phyloP scores from a whole-genome alignment of 2,797 vertebrate genomes.

The Dendrocincla tyrannina region DNA sequence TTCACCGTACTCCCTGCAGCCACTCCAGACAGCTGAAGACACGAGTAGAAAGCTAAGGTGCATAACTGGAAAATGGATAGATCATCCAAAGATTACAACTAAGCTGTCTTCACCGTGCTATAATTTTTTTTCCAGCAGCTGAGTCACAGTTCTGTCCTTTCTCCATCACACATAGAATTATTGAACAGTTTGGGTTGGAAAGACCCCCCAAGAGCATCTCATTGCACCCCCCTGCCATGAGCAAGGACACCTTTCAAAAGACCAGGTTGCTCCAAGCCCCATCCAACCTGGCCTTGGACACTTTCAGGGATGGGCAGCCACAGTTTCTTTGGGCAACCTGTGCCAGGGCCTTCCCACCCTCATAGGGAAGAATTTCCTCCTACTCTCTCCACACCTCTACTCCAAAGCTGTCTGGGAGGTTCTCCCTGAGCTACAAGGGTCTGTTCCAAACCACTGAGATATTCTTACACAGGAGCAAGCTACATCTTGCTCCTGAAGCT shows the following conservation, averaged over 20 bases:
- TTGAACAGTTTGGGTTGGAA: not conserved
- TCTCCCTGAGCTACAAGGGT: not conserved
- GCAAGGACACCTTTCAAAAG: not conserved
- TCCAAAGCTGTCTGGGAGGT: not conserved
- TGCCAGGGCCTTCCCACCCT: accelerated
- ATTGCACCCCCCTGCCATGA: not conserved
- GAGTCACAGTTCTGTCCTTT: not conserved
- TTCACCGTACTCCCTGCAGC: not conserved
- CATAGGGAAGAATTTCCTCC: not conserved
- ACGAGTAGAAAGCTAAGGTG: not conserved
- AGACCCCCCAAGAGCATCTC: not conserved
- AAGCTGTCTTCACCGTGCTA: not conserved
- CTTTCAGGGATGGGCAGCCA: not conserved
- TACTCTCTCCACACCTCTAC: not conserved
- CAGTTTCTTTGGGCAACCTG: not conserved
- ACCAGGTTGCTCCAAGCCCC: accelerated
- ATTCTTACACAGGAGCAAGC: not conserved
- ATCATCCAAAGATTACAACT: not conserved
- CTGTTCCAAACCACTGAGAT: not conserved
- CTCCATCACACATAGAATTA: not conserved
- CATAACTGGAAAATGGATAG: not conserved
- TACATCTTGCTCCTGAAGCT: not conserved
- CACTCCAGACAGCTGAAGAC: not conserved
- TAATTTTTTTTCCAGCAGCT: not conserved
- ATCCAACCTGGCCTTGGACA: accelerated